Evolutionary conservation across 2,113 vertebrate genomes (phyloP), one percentile per base, ranked within the genome.

Genomic region (Forbesichthys agassizii): DNA sequence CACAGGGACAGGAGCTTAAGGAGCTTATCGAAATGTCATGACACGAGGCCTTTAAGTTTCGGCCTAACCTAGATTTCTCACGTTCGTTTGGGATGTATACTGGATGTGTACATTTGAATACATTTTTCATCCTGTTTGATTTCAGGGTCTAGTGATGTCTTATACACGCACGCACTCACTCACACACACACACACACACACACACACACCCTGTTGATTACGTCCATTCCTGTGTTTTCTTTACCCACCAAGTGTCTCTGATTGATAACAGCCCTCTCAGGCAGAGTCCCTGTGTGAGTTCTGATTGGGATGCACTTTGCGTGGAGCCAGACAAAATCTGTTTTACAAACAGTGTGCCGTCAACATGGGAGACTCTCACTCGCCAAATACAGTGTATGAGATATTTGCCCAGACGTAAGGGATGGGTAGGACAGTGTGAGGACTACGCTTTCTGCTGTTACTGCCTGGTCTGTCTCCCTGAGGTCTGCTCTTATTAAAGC

Each of bases 401-500:
- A 75, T 42, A 61, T 72, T 12, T 57, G 65, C 49, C 53, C 48
- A 8, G 18, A 70, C n/a, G 46, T 68, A 64, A 78, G 36, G 60
- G 58, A 49, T 27, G 58, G 10, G 48, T 20, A 54, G 20, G n/a
- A 48, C 58, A 46, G 63, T 3, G 48, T 69, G 66, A 69, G 36
- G 61, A 48, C 51, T 71, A 75, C 18, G 46, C 36, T 42, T 42
- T 42, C 36, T 42, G 73, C 52, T 77, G 67, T 52, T 0, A 33
- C 66, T 48, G 61, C 62, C 73, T 58, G 75, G 36, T 73, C 65
- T 63, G 36, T 73, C 65, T 63, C 76, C 69, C 70, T 72, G 64
- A 62, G 76, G 74, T 54, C 47, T 13, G 36, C 51, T 66, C 36
- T 42, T 53, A 64, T 42, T 53, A 64, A 78, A 70, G 66, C 11